Evolutionary conservation across 1,140 invertebrate species (phyloP), one percentile per base, ranked within the genome.

Genomic region (Lepidotrigona ventralis): DNA sequence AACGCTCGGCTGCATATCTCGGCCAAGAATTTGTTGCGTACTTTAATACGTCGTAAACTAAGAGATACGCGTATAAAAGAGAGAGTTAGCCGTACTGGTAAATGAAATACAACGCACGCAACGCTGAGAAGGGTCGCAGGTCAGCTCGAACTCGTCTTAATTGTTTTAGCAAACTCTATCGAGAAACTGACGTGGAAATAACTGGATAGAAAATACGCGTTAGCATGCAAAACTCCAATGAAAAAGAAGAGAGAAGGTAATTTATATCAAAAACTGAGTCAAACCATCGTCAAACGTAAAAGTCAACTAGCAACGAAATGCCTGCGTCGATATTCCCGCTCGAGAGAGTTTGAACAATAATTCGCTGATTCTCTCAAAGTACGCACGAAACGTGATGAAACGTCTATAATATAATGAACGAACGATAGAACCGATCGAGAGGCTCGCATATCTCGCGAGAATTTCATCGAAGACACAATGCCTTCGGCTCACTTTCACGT

Each of bases 41-140:
- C 6, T 60, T 71, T 70, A 56, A 33, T 53, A 17, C 53, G 21
- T 3, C 64, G 60, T 77, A 77, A 76, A 33, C n/a, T 56, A 12
- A 23, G 33, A 39, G 70, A 71, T 74, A 74, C 2, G n/a, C 23
- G 63, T 51, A 23, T 77, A 63, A 8, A 53, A 66, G 9, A 33
- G 39, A 29, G 14, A 75, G 60, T 29, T 53, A 68, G 56, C 72
- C 17, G n/a, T 14, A 14, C 26, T 8, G 4, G 26, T 69, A 77
- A 63, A 77, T 82, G 69, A 69, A 69, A 58, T 58, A 53, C 56
- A 69, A 70, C 29, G 21, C 60, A 75, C 73, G 64, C 80, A 60
- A 81, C 53, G 39, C 21, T 66, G 33, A 17, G 17, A 56, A 66
- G 33, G 54, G 39, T 5, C 2, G n/a, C 17, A 11, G 58, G 19